These are phyloP conservation scores for Onychomys leucogaster DNA, from an alignment of 2,797 vertebrate genomes.

Conservation along the genomic window DNA sequence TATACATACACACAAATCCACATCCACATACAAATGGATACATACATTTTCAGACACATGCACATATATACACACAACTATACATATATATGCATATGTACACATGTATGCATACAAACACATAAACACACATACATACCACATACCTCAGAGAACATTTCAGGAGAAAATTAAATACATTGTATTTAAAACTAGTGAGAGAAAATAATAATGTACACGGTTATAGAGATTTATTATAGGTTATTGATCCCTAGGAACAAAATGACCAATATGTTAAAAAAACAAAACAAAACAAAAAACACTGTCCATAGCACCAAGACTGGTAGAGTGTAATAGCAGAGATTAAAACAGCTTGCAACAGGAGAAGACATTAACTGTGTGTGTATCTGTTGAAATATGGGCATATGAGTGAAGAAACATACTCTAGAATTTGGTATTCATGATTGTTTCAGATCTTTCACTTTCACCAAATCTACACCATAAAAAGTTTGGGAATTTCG, in stretches of 20 bases:
- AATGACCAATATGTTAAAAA: not conserved
- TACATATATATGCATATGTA: not conserved
- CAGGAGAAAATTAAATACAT: not conserved
- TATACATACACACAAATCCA: not conserved
- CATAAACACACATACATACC: fast-evolving
- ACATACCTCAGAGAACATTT: not conserved
- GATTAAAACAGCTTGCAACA: not conserved
- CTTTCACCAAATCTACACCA: not conserved
- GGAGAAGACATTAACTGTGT: not conserved
- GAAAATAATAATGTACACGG: not conserved
- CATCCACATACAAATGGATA: not conserved
- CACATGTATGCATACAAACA: not conserved
- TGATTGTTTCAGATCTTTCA: not conserved
- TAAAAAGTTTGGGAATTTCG: not conserved
- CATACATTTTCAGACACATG: not conserved
- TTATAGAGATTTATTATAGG: not conserved
- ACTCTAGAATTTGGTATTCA: not conserved
- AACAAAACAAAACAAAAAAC: not conserved
- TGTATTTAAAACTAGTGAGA: not conserved
- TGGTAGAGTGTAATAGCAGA: not conserved
- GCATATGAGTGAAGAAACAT: not conserved
- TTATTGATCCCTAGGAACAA: not conserved
- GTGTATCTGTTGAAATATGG: not conserved
- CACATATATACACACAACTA: not conserved
- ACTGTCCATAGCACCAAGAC: not conserved